Conservation (phyloP, 1,140 invertebrate genomes). For the Cyphomyrmex costatus region DNA sequence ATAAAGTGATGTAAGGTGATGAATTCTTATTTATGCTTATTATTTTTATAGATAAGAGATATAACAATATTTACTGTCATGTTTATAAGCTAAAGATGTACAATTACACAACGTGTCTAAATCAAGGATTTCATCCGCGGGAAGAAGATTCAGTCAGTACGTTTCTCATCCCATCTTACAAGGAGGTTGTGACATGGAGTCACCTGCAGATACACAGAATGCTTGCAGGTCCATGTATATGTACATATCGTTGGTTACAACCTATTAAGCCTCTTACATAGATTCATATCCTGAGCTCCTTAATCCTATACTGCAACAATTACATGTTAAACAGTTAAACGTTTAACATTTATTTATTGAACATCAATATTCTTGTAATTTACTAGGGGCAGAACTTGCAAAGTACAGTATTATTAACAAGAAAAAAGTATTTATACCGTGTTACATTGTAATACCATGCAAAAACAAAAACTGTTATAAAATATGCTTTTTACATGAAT, state of each 20-base stretch:
- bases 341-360: constrained; percentile 8
- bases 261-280: constrained; percentile 30
- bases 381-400: neutral
- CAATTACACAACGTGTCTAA: neutral
- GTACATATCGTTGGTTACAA: constrained; percentile 11
- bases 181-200: constrained; percentile 5
- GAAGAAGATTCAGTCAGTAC: constrained; percentile 21
- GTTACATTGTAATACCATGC: neutral
- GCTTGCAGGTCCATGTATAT: neutral
- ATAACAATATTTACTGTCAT: neutral
- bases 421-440: neutral
- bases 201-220: neutral
- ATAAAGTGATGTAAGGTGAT: no score
- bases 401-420: neutral
- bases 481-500: neutral
- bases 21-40: neutral
- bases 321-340: neutral
- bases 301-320: constrained; percentile 1
- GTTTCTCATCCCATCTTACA: constrained; percentile 17
- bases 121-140: constrained; percentile 15
- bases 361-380: neutral
- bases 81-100: neutral
- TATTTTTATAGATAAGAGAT: neutral
- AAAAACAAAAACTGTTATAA: neutral
- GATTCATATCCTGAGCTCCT: constrained; percentile 19